These are phyloP conservation scores for Pristiophorus japonicus DNA, from an alignment of 2,113 vertebrate species.

Conservation along the genomic window DNA sequence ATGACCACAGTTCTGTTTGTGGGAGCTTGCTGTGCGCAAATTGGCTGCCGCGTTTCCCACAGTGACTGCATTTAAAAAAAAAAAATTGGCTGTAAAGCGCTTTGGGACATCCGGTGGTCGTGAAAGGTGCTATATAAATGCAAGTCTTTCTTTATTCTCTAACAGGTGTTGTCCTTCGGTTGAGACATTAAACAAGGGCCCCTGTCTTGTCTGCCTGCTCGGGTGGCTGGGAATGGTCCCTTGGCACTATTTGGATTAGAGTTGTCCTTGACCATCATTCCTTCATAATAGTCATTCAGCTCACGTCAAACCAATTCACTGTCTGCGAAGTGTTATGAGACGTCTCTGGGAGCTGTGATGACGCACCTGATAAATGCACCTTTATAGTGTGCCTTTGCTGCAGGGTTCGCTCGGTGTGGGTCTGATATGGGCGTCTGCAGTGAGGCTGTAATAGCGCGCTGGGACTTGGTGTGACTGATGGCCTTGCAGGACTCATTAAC, in stretches of 20 bases:
- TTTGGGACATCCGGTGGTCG: too few relatives aligned
- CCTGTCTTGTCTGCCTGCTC: neutral
- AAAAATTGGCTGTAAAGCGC: too few relatives aligned
- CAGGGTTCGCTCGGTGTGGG: neutral
- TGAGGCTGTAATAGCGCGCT: neutral
- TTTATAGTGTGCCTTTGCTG: neutral
- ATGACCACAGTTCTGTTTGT: too few relatives aligned
- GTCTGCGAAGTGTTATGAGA: neutral
- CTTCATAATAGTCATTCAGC: neutral
- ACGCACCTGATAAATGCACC: neutral
- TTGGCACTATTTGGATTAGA: neutral
- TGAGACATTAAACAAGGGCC: neutral
- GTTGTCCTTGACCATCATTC: neutral
- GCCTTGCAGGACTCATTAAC: too few relatives aligned
- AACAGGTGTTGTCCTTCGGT: neutral
- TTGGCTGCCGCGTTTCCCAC: too few relatives aligned
- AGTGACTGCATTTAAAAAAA: too few relatives aligned
- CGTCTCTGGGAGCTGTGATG: neutral
- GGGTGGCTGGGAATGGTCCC: neutral
- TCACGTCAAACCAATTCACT: neutral
- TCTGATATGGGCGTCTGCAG: neutral
- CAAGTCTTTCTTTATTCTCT: too few relatives aligned
- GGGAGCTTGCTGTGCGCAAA: too few relatives aligned
- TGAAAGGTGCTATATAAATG: too few relatives aligned
- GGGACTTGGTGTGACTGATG: neutral